A percentile compares a stretch with the other conserved stretches of the same genome.
Conservation (phyloP, 2,113 vertebrate species). For the Capra hircus region DNA sequence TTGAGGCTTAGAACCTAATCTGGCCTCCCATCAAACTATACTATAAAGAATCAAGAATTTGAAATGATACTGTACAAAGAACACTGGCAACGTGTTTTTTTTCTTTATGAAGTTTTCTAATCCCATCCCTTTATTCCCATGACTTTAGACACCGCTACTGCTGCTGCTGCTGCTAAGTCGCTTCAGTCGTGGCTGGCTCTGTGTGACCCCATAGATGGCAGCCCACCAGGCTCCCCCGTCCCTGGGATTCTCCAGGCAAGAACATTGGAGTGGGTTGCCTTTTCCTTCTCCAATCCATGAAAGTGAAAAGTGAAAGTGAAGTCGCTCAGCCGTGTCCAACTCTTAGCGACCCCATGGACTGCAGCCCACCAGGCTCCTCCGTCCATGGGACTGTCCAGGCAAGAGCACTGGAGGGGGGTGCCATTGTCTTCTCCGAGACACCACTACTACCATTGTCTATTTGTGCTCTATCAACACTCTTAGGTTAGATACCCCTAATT, state of each 20-base stretch:
- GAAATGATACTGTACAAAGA: background rate
- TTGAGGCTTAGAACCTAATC: background rate
- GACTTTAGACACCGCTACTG: background rate
- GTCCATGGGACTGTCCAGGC: too few relatives aligned
- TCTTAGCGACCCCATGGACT: too few relatives aligned
- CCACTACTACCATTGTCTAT: background rate
- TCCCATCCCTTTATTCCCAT: background rate
- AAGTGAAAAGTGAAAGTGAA: too few relatives aligned
- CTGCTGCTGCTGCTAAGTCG: too few relatives aligned
- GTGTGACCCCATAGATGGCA: accelerated
- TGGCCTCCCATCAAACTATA: background rate
- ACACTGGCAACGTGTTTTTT: background rate
- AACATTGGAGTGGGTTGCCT: too few relatives aligned
- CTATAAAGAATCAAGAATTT: background rate
- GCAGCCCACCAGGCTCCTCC: too few relatives aligned
- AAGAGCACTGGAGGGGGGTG: too few relatives aligned
- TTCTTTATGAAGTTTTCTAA: background rate
- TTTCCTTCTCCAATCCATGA: too few relatives aligned
- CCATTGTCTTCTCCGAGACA: background rate
- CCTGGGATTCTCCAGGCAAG: too few relatives aligned
- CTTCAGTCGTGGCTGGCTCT: too few relatives aligned
- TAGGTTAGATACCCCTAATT: background rate
- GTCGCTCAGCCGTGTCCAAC: too few relatives aligned
- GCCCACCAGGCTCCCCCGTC: too few relatives aligned
- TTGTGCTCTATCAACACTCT: background rate